Evolutionary conservation across 2,888 invertebrate species (phyloP).

Genomic region (Meloe dianella): DNA sequence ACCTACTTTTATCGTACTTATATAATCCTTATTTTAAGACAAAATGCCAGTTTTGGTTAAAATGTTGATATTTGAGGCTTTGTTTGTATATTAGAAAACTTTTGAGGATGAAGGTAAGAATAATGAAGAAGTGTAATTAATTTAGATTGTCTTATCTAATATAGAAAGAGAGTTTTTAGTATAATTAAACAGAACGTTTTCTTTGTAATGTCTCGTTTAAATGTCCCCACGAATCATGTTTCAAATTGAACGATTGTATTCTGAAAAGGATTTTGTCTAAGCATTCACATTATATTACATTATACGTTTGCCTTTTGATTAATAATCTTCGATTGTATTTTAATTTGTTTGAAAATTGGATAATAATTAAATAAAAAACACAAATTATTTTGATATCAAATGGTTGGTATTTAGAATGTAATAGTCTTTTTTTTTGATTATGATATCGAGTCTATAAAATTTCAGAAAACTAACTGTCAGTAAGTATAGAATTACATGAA

Average conservation of each 20-base stretch:
- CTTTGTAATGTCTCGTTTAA: slow-evolving; percentile 19
- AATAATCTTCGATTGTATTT: slow-evolving; percentile 28
- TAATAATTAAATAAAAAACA: too few species aligned
- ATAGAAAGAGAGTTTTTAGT: background rate
- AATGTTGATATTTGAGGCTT: background rate
- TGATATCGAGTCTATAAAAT: background rate
- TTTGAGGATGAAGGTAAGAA: too few species aligned
- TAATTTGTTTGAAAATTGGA: slow-evolving; percentile 30
- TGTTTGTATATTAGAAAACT: background rate
- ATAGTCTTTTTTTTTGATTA: too few species aligned
- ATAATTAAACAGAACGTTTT: slow-evolving; percentile 16
- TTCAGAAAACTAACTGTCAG: background rate
- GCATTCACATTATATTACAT: slow-evolving; percentile 25
- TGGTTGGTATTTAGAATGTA: too few species aligned
- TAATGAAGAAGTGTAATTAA: background rate
- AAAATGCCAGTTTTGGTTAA: too few species aligned
- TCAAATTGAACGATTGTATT: slow-evolving; percentile 28
- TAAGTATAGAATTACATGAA: slow-evolving; percentile 9
- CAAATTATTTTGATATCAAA: too few species aligned
- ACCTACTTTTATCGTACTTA: background rate
- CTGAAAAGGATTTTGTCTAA: slow-evolving; percentile 19
- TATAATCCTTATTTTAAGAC: background rate
- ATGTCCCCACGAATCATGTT: slow-evolving; percentile 15
- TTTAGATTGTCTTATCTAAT: background rate
- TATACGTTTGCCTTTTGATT: slow-evolving; percentile 17